Percentiles rank a stretch among this genome's conserved stretches.
Conservation (phyloP, 1,140 invertebrate species). For the Calephelis nemesis region DNA sequence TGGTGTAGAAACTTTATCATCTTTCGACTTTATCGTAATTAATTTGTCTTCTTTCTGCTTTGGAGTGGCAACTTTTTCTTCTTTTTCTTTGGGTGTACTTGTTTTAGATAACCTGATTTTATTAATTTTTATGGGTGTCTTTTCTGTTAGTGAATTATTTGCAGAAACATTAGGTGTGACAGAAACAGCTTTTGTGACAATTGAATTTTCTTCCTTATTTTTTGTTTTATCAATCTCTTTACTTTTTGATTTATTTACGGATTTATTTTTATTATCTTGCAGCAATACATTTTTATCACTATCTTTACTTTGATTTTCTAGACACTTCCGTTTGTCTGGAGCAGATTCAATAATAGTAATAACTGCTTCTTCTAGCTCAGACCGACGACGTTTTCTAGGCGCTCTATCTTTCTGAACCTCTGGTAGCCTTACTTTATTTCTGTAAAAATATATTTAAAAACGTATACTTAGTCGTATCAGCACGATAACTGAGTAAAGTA, state of each 20-base stretch:
- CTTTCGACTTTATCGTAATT: background rate
- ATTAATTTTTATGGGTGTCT: slow-evolving; percentile 43
- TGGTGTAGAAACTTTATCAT: background rate
- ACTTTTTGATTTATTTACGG: background rate
- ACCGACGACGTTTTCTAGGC: slow-evolving; percentile 54
- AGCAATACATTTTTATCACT: slow-evolving; percentile 5
- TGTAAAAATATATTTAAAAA: slow-evolving; percentile 30
- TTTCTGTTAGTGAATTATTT: slow-evolving; percentile 26
- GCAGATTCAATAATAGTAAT: slow-evolving; percentile 49
- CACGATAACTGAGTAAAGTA: too few relatives aligned
- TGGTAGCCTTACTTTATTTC: slow-evolving; percentile 42
- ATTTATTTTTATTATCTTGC: slow-evolving; percentile 27
- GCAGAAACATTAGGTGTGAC: slow-evolving; percentile 26
- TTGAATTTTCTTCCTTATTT: slow-evolving; percentile 20
- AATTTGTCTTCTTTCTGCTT: slow-evolving; percentile 27
- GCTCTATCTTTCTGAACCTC: slow-evolving; percentile 36
- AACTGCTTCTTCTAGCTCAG: slow-evolving; percentile 56
- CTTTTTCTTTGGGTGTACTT: slow-evolving; percentile 38
- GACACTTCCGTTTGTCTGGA: slow-evolving; percentile 47
- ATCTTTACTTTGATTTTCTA: slow-evolving; percentile 28
- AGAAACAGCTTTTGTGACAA: background rate
- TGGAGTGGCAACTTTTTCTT: slow-evolving; percentile 30
- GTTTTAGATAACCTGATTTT: slow-evolving; percentile 38
- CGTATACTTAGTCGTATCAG: too few relatives aligned
- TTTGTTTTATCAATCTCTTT: slow-evolving; percentile 23